Evolutionary conservation across 2,797 vertebrate genomes (phyloP).

Genomic region (Hozukius guyotensis): DNA sequence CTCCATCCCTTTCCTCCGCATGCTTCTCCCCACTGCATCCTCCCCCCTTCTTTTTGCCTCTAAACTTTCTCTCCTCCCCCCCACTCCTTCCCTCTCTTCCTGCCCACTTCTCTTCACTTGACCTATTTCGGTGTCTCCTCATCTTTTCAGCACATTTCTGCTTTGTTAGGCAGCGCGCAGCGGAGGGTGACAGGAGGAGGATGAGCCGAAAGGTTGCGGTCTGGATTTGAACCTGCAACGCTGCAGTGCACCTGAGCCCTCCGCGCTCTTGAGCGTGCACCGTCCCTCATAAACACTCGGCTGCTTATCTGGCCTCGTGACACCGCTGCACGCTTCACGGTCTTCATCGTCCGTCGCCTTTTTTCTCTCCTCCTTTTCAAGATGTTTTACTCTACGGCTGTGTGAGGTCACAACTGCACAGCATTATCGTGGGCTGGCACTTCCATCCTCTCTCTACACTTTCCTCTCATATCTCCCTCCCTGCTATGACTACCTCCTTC

Average conservation of each 20-base stretch:
- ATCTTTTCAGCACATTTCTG: conserved; percentile 55
- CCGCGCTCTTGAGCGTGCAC: neutral
- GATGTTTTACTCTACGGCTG: neutral
- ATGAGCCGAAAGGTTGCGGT: conserved; percentile 38
- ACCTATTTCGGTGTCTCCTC: conserved; percentile 58
- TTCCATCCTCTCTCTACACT: neutral
- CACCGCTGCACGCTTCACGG: conserved; percentile 18
- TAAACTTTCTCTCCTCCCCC: conserved; percentile 6
- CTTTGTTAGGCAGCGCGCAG: conserved; percentile 52
- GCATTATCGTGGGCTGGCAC: neutral
- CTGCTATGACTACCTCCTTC: neutral
- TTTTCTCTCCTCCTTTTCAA: neutral
- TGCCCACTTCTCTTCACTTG: conserved; percentile 55
- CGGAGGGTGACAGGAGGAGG: conserved; percentile 51
- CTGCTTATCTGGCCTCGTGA: conserved; percentile 37
- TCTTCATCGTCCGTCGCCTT: neutral
- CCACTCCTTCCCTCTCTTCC: neutral
- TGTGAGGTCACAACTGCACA: neutral
- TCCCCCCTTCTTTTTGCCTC: conserved; percentile 8
- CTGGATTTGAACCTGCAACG: conserved; percentile 49
- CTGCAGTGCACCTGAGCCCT: conserved; percentile 46
- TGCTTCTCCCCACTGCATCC: neutral
- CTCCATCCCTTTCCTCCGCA: neutral
- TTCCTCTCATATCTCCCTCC: neutral
- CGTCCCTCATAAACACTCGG: conserved; percentile 17